These are phyloP conservation scores for Edolisoma coerulescens DNA, from an alignment of 2,113 vertebrate genomes.

Conservation along the genomic window DNA sequence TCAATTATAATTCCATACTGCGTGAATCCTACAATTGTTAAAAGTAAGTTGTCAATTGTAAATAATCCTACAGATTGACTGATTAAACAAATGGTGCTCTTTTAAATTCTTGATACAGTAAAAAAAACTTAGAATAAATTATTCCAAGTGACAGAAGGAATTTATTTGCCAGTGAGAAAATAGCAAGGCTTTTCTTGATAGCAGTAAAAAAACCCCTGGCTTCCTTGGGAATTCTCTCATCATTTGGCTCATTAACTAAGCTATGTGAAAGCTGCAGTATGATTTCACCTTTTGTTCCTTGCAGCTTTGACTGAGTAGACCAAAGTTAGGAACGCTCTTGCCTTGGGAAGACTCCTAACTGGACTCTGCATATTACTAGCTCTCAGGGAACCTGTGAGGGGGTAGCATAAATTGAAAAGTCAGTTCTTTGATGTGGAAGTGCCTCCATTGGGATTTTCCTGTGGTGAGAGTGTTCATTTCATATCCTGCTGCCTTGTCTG, in stretches of 20 bases:
- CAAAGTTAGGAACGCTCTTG: neutral
- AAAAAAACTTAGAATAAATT: neutral
- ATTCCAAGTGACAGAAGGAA: neutral
- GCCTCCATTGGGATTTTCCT: neutral
- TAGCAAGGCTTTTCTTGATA: neutral
- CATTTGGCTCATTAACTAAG: neutral
- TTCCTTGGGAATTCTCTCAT: neutral
- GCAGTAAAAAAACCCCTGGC: neutral
- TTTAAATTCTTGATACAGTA: neutral
- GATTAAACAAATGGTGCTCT: neutral
- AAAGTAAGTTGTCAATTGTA: neutral
- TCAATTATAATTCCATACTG: neutral
- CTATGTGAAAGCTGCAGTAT: neutral
- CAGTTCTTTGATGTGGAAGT: neutral
- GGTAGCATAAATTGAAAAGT: neutral
- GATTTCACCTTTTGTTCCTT: neutral
- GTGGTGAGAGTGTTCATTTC: neutral
- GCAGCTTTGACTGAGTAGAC: neutral
- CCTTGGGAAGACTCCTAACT: neutral
- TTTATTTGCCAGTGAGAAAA: neutral
- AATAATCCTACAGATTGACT: neutral
- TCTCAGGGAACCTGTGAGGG: neutral
- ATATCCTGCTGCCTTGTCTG: neutral
- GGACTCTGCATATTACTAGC: neutral
- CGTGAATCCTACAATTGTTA: neutral